Conservation (phyloP, 2,797 vertebrate species). For the Pempheris klunzingeri region DNA sequence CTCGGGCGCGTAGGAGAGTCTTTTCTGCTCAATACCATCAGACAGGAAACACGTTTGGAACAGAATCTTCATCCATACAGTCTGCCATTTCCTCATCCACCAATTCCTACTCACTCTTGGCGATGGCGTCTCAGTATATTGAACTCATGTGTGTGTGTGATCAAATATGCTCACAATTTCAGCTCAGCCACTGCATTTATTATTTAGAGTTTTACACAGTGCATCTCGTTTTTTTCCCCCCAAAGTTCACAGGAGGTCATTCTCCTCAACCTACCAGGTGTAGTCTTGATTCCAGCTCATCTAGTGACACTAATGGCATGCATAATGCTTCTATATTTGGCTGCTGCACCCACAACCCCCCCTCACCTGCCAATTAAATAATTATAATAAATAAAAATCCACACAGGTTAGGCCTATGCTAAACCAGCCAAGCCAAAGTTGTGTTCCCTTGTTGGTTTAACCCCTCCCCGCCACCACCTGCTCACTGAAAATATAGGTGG, state of each 20-base stretch:
- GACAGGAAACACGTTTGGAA: slow-evolving; percentile 31
- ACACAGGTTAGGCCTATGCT: slow-evolving; percentile 49
- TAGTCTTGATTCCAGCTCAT: slow-evolving; percentile 49
- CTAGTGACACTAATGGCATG: slow-evolving; percentile 73
- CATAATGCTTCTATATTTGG: slow-evolving; percentile 73
- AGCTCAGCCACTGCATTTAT: slow-evolving; percentile 55
- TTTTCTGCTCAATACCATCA: slow-evolving; percentile 35
- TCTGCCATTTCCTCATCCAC: slow-evolving; percentile 35
- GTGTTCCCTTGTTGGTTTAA: slow-evolving; percentile 43
- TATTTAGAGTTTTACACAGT: slow-evolving; percentile 44
- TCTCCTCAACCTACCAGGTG: slow-evolving; percentile 46
- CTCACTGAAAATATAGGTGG: slow-evolving; percentile 40
- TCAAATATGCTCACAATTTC: slow-evolving; percentile 49
- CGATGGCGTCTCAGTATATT: slow-evolving; percentile 30
- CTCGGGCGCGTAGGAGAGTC: slow-evolving; percentile 46
- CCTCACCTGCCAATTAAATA: slow-evolving; percentile 54
- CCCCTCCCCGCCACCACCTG: slow-evolving; percentile 34
- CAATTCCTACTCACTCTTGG: slow-evolving; percentile 39
- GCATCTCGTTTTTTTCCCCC: slow-evolving; percentile 7
- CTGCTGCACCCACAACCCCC: slow-evolving; percentile 33
- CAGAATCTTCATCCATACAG: slow-evolving; percentile 36
- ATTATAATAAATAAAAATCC: slow-evolving; percentile 58
- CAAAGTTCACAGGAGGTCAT: slow-evolving; percentile 52
- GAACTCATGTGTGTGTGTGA: slow-evolving; percentile 15
- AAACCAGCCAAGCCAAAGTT: slow-evolving; percentile 55